Evolutionary conservation across 2,113 vertebrate species (phyloP), one percentile per base, ranked within the genome.

Genomic region (Porphyrio hochstetteri): DNA sequence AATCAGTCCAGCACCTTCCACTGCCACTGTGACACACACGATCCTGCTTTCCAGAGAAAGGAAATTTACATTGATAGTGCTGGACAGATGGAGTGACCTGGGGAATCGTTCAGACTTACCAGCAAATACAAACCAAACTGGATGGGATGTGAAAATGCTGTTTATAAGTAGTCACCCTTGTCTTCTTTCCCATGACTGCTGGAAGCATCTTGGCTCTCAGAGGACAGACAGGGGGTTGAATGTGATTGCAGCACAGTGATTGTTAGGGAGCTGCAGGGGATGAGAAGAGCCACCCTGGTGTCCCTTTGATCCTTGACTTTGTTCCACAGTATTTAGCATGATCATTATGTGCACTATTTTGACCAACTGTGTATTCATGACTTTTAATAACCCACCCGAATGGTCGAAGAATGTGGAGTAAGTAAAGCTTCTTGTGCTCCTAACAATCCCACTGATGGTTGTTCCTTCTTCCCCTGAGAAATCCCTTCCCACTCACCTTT

Each of bases 311-410:
- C 98, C 98, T 98, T 98, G 96, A 98, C 98, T 93, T 57, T 67
- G 69, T 60, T 92, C 92, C 92, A 99, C 99, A 98, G 97, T 99
- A 97, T 99, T 99, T 98, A 99, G 99, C 99, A 99, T 99, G 99
- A 99, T 99, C 98, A 99, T 99, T 96, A 99, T 99, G 99, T 99
- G 98, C 98, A 99, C 99, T 91, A 99, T 99, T 99, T 98, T 99
- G 99, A 99, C 99, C 98, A 99, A 99, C 99, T 99, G 99, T 97
- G 99, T 99, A 94, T 99, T 99, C 98, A 99, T 99, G 99, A 99
- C 99, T 96, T 99, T 99, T 98, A 99, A 99, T 97, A 99, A 99
- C 97, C 99, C 99, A 18, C 99, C 99, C 1, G 99, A 99, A 59
- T 99, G 99, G 99, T 99, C 99, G 68, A 99, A 99, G 98, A 99